Evolutionary conservation across 2,888 invertebrate species (phyloP).

Genomic region (Cremastobaeus sp.): DNA sequence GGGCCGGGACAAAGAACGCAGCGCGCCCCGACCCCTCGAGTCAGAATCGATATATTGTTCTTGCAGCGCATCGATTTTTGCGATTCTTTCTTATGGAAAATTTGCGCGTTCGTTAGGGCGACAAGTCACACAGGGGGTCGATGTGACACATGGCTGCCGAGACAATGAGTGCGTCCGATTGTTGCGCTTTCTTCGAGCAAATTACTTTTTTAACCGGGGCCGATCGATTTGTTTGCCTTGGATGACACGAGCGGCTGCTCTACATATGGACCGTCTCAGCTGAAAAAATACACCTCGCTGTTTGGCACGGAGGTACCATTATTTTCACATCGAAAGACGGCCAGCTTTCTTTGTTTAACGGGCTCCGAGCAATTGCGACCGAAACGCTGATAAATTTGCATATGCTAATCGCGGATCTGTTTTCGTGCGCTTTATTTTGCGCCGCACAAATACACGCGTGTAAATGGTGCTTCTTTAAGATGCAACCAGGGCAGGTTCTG

Average conservation of each 20-base stretch:
- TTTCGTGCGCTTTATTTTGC: slow-evolving; percentile 22
- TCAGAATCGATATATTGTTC: slow-evolving; percentile 54
- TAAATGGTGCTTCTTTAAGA: slow-evolving; percentile 22
- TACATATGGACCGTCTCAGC: slow-evolving; percentile 42
- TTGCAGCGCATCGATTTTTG: slow-evolving; percentile 53
- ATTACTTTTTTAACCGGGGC: slow-evolving; percentile 47
- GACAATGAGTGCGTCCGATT: slow-evolving; percentile 56
- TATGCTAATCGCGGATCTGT: slow-evolving; percentile 47
- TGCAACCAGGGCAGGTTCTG: slow-evolving; percentile 35
- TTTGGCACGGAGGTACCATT: not conserved
- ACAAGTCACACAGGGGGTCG: slow-evolving; percentile 38
- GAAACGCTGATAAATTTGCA: slow-evolving; percentile 41
- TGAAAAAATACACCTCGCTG: slow-evolving; percentile 34
- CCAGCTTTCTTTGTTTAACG: slow-evolving; percentile 17
- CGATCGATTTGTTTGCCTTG: slow-evolving; percentile 52
- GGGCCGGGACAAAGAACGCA: slow-evolving; percentile 54
- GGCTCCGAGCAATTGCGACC: slow-evolving; percentile 1
- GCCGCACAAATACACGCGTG: slow-evolving; percentile 25
- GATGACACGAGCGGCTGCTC: slow-evolving; percentile 40
- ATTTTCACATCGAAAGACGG: slow-evolving; percentile 16
- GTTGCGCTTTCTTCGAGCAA: slow-evolving; percentile 60
- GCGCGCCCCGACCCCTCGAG: slow-evolving; percentile 46
- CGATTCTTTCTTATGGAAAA: slow-evolving; percentile 59
- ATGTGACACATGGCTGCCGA: slow-evolving; percentile 57
- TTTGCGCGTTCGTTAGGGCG: slow-evolving; percentile 53